Conservation (phyloP, 2,888 invertebrate genomes). For the Lobophora halterata region DNA sequence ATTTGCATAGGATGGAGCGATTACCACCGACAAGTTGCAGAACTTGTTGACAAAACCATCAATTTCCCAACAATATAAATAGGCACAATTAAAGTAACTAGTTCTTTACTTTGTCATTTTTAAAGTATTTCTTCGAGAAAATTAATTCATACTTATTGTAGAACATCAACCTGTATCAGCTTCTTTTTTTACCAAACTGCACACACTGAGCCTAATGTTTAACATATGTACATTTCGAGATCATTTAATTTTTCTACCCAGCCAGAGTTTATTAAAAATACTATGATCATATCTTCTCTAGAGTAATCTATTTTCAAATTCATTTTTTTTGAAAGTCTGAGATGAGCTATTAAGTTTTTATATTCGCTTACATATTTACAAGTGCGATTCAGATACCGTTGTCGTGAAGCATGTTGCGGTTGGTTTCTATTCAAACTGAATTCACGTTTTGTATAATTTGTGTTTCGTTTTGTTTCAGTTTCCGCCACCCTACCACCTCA, state of each 20-base stretch:
- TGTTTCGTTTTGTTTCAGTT: constrained; percentile 85
- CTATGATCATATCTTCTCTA: too few species aligned
- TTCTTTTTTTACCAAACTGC: too few species aligned
- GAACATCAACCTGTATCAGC: neutral
- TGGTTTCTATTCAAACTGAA: constrained; percentile 8
- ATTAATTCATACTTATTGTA: constrained; percentile 14
- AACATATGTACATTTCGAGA: too few species aligned
- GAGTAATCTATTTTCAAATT: constrained; percentile 25
- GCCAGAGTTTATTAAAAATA: too few species aligned
- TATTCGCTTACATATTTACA: constrained; percentile 37
- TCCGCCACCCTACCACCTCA: constrained; percentile 94
- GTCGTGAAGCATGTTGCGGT: constrained; percentile 28
- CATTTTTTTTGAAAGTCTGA: constrained; percentile 31
- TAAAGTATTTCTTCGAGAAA: constrained; percentile 17
- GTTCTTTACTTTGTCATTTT: constrained; percentile 24
- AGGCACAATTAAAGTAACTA: constrained; percentile 51
- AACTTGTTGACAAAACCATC: constrained; percentile 37
- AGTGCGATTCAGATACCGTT: constrained; percentile 51
- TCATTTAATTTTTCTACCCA: too few species aligned
- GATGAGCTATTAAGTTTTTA: constrained; percentile 48
- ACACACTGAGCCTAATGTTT: too few species aligned
- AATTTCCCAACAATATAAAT: constrained; percentile 47
- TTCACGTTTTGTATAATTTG: constrained; percentile 1
- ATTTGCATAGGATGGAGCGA: constrained; percentile 36
- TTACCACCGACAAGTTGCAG: constrained; percentile 32